Evolutionary conservation across 2,888 invertebrate species (phyloP).

Genomic region (Aphrophora alni): DNA sequence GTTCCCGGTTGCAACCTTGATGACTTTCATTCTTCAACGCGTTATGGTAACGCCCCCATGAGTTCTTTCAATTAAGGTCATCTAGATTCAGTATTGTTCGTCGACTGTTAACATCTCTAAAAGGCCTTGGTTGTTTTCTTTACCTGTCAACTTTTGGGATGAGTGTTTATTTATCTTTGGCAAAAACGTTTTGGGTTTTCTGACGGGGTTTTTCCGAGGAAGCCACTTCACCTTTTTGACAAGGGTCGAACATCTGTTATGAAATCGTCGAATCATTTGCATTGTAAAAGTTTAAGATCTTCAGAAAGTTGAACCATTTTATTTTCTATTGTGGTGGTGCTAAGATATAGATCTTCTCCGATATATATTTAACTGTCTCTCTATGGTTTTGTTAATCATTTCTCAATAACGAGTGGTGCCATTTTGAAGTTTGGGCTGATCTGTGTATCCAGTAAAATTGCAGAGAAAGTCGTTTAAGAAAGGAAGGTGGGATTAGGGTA

Average conservation of each 20-base stretch:
- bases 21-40: conserved; percentile 18
- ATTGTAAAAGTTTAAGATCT: no score
- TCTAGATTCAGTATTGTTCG: neutral
- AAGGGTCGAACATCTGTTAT: neutral
- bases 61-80: neutral
- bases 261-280: no score
- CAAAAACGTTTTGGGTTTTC: neutral
- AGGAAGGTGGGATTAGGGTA: no score
- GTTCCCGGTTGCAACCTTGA: conserved; percentile 29
- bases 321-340: no score
- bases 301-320: no score
- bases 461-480: no score
- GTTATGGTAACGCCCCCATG: neutral
- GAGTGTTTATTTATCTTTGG: neutral
- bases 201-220: neutral
- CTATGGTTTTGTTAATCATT: no score
- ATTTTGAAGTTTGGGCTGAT: no score
- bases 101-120: neutral
- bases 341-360: no score
- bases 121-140: neutral
- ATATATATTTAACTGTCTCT: no score
- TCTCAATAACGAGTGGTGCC: no score
- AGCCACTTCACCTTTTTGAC: neutral
- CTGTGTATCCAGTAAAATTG: no score
- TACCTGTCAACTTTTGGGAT: neutral